These are phyloP conservation scores for Puntigrus tetrazona DNA, from an alignment of 2,113 vertebrate genomes.

Conservation along the genomic window DNA sequence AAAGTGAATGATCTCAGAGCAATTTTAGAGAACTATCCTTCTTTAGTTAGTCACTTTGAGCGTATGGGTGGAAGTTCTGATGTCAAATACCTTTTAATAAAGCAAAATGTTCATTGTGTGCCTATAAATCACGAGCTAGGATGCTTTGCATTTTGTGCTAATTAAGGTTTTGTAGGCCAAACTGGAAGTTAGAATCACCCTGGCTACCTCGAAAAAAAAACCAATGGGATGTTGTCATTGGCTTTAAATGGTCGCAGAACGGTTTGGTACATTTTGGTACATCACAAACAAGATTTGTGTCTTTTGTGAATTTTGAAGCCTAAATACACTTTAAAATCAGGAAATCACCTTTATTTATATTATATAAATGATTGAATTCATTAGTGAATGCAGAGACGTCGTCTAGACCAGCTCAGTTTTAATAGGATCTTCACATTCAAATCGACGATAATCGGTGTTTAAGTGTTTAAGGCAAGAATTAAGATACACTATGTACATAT, in stretches of 20 bases:
- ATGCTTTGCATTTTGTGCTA: not conserved
- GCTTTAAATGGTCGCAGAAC: no score
- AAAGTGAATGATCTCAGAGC: constrained; percentile 7
- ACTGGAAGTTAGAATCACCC: not conserved
- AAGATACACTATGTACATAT: no score
- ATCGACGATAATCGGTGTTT: no score
- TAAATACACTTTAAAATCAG: no score
- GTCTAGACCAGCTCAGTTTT: no score
- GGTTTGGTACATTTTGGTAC: no score
- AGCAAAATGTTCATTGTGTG: not conserved
- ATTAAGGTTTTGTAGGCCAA: not conserved
- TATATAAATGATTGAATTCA: no score
- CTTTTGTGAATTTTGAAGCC: not conserved
- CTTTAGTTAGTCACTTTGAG: not conserved
- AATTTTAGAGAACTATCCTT: not conserved
- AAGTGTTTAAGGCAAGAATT: not conserved
- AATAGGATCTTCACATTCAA: no score
- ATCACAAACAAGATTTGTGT: no score
- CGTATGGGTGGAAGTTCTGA: not conserved
- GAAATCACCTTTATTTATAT: no score
- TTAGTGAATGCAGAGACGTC: no score
- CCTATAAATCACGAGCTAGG: not conserved
- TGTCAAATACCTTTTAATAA: not conserved
- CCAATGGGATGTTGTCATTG: no score
- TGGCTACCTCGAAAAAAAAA: not conserved